Evolutionary conservation across 2,888 invertebrate genomes (phyloP), one percentile per base, ranked within the genome.

Genomic region (Nomada fucata): DNA sequence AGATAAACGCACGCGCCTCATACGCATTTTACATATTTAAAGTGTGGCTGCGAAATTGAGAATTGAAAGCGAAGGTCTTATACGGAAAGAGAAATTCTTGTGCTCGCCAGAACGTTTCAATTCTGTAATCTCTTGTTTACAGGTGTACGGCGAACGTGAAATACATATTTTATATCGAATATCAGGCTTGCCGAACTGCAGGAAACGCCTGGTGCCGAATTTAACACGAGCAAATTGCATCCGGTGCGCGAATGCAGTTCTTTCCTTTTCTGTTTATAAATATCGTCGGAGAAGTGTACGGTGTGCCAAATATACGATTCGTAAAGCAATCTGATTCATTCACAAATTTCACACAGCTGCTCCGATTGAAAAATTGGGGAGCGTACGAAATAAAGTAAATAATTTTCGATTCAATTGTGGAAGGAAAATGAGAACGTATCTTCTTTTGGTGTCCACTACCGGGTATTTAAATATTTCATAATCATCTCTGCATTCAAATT

Each of bases 181-280:
- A 78, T 79, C 73, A 60, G 65, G 36, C 29, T 53, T 61, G 68
- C 68, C 72, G 61, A 73, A 53, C 73, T 65, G 74, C 83, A 83
- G 83, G 85, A 85, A 85, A 71, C 79, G 64, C 59, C 73, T 36
- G 64, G 63, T 71, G 76, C 77, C 57, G 77, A 70, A 86, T 84
- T 86, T 86, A 86, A 85, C 83, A 60, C 74, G 71, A 42, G 68
- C 47, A 85, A 83, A 85, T 83, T 85, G 79, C 86, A 83, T 86
- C 86, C 86, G 85, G 86, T 83, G 76, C 53, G n/a, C 73, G 52
- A 20, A 69, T 44, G 65, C 59, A 3, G 15, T 15, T 73, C 29
- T 73, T 67, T 69, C 85, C 76, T 85, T 78, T 85, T 83, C 75
- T 72, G 55, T 60, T 72, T 83, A 82, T 85, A 85, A 77, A 85